Conservation (phyloP, 1,140 invertebrate species). For the Lepidurus packardi region DNA sequence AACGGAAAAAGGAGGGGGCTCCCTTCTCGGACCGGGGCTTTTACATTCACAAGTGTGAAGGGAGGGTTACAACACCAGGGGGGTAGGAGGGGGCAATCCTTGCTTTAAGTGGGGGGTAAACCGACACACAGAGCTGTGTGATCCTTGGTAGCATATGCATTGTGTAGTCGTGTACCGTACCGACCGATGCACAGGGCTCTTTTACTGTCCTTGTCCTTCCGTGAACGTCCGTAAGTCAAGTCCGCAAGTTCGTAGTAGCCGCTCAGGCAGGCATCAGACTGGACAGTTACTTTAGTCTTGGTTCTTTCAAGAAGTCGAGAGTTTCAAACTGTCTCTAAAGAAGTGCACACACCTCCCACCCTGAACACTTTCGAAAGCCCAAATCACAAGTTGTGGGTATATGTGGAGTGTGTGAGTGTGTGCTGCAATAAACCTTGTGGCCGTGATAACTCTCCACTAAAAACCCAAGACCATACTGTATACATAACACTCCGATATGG, state of each 20-base stretch:
- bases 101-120: too few species aligned
- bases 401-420: too few species aligned
- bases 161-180: conserved; percentile 6
- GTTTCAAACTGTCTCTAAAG: too few species aligned
- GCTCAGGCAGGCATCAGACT: not conserved
- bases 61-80: not conserved
- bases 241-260: conserved; percentile 12
- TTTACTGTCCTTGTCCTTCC: conserved; percentile 4
- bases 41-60: conserved; percentile 8
- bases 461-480: too few species aligned
- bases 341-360: too few species aligned
- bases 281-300: not conserved
- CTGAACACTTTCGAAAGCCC: too few species aligned
- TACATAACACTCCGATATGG: too few species aligned
- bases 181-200: conserved; percentile 4
- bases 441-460: too few species aligned
- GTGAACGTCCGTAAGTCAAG: conserved; percentile 17
- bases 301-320: too few species aligned
- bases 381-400: too few species aligned
- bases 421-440: too few species aligned
- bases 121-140: not conserved
- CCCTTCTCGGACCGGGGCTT: not conserved
- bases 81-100: not conserved
- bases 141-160: not conserved
- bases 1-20: conserved; percentile 12